Base-by-base conservation (phyloP, 1,140 invertebrate genomes). In the Leptopilina clavipes region DNA sequence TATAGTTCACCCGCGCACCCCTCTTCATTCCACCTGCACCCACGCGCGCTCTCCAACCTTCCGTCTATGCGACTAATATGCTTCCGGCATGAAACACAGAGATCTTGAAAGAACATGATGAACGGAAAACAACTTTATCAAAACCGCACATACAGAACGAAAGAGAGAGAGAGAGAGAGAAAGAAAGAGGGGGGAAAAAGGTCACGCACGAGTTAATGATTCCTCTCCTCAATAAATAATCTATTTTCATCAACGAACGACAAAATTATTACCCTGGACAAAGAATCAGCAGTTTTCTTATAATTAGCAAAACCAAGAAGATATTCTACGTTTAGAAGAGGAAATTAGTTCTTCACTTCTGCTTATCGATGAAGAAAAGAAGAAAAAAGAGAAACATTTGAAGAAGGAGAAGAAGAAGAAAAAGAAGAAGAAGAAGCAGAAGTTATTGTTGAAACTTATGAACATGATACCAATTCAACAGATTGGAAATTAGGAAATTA, bases 21-120 rank as follows among this genome's bases (percentile, higher is more conserved):
- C 56, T 22, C 17, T 40, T 25, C 19, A 56, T 71, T 40, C 45
- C 72, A 77, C 52, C 71, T 76, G 72, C 48, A 52, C 17, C 45
- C 9, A 44, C 54, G 75, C 70, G 76, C 70, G 76, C 52, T 74
- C 52, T 74, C 72, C 22, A 73, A 74, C 70, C 70, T 56, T 74
- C 59, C 75, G 44, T 65, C 25, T 54, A 31, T 31, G 31, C 48
- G 37, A 73, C 72, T 73, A 73, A 73, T 73, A 73, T 3, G 52
- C 31, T 52, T 56, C 54, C 31, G 72, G 52, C 72, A 73, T 52
- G 72, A 43, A 56, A 73, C 59, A n/a, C 59, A 25, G 25, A 65
- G 59, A 65, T 65, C 59, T 65, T 37, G 25, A 31, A 31, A 65
- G 22, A 65, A 3, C 22, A 31, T 31, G 59, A 65, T 65, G 59